Evolutionary conservation across 2,113 vertebrate species (phyloP), one percentile per base, ranked within the genome.

Genomic region (Romanogobio albipinnatus): DNA sequence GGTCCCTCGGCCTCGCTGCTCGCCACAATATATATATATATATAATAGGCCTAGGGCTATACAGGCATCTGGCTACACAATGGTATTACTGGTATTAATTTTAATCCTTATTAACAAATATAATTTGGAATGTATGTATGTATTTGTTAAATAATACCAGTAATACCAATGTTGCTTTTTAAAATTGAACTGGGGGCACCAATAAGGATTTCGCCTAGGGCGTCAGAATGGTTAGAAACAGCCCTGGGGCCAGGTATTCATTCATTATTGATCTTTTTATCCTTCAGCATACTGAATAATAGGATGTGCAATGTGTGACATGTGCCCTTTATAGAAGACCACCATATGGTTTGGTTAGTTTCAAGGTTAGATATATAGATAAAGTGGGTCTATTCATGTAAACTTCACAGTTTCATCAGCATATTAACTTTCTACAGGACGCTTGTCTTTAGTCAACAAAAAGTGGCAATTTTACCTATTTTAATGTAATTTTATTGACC

Each of bases 301-400:
- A 74, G 43, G n/a, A 2, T 33, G 74, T 76, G 74, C 74, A 76
- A 19, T 76, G 33, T 76, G 47, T 53, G 15, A 53, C 47, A 76
- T 76, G 49, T 29, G 24, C 14, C 43, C 39, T 11, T 45, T 47
- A 56, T 14, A 22, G 3, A 33, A 33, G 17, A 1, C 15, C 47
- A 56, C 49, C 49, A 36, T 56, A 76, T 76, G 51, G 51, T 53
- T 58, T 58, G 9, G 9, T 58, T 22, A 36, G 9, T 58, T 39
- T 56, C 75, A 76, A 58, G 75, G 75, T 76, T 36, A 13, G 14
- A 39, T 39, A 33, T 76, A 36, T 19, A 56, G 49, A 76, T 19
- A 11, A 15, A 56, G 17, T 22, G 29, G 3, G 51, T 36, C 19
- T 76, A 58, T 76, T 76, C 29, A 76, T 36, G 51, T 39, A 36